A percentile compares a stretch with the other conserved stretches of the same genome.
Evolutionary conservation across 2,888 invertebrate species (phyloP).

Genomic region (Mactromeris polynyma): DNA sequence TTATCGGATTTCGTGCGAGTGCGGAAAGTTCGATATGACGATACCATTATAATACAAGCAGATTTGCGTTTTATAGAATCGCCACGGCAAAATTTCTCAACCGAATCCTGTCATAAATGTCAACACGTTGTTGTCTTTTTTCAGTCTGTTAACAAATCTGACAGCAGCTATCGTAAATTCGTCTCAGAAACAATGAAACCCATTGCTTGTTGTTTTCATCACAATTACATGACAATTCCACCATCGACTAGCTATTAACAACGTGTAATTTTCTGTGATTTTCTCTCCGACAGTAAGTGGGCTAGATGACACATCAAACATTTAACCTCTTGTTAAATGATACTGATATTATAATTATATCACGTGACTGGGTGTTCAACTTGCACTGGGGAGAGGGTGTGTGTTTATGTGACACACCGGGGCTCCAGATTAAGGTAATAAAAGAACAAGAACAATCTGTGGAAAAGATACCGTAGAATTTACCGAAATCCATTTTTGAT

Average conservation of each 20-base stretch:
- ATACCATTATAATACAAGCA: too few species aligned
- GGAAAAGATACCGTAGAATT: too few species aligned
- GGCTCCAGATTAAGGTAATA: too few species aligned
- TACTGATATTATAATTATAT: background rate
- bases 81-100: background rate
- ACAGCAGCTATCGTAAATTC: slow-evolving; percentile 3
- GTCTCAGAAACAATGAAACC: slow-evolving; percentile 35
- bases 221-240: slow-evolving; percentile 43
- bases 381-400: too few species aligned
- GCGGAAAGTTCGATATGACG: too few species aligned
- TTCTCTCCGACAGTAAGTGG: slow-evolving; percentile 32
- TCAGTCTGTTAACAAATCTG: slow-evolving; percentile 9
- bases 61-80: background rate
- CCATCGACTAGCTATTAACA: slow-evolving; percentile 42
- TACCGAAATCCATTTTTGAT: too few species aligned
- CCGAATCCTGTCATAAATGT: background rate
- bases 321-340: background rate
- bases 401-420: too few species aligned
- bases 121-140: background rate
- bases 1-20: too few species aligned
- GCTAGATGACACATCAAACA: slow-evolving; percentile 35
- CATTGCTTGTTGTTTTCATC: slow-evolving; percentile 36
- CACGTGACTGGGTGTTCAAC: background rate
- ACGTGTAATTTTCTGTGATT: slow-evolving; percentile 58
- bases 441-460: too few species aligned